Percentiles rank a stretch among this genome's conserved stretches.
phyloP scores from a whole-genome alignment of 2,113 vertebrate genomes.

The Erinaceus europaeus region DNA sequence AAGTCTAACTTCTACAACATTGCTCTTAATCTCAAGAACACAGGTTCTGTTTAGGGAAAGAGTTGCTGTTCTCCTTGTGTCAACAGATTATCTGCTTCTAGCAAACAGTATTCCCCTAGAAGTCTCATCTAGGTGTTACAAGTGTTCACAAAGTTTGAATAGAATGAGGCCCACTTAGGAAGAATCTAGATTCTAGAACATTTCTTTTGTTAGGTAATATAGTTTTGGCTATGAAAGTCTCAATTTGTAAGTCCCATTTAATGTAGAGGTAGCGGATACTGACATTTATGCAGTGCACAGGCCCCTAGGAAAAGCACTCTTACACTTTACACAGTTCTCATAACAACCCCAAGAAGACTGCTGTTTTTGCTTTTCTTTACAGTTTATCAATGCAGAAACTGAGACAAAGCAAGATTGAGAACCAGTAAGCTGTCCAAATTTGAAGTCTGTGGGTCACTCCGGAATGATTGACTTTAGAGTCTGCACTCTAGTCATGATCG shows the following conservation, averaged over 20 bases:
- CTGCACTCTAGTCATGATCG: neutral
- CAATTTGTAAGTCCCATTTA: neutral
- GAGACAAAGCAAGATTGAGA: neutral
- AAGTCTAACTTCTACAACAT: neutral
- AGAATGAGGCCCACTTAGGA: neutral
- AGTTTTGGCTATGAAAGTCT: neutral
- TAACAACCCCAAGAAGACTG: neutral
- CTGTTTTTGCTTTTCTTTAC: neutral
- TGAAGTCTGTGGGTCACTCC: neutral
- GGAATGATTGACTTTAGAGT: neutral
- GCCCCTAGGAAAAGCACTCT: too few relatives aligned
- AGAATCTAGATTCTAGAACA: conserved; percentile 20
- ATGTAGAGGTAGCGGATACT: neutral
- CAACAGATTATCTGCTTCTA: neutral
- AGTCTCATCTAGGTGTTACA: neutral
- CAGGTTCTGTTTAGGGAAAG: neutral
- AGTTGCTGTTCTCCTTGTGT: neutral
- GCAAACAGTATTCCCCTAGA: neutral
- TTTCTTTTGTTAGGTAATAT: neutral
- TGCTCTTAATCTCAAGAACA: neutral
- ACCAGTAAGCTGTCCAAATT: neutral
- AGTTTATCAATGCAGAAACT: neutral
- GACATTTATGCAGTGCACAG: neutral
- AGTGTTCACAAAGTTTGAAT: neutral
- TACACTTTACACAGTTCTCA: neutral